Evolutionary conservation across 2,888 invertebrate species (phyloP).

Genomic region (Leucania comma): DNA sequence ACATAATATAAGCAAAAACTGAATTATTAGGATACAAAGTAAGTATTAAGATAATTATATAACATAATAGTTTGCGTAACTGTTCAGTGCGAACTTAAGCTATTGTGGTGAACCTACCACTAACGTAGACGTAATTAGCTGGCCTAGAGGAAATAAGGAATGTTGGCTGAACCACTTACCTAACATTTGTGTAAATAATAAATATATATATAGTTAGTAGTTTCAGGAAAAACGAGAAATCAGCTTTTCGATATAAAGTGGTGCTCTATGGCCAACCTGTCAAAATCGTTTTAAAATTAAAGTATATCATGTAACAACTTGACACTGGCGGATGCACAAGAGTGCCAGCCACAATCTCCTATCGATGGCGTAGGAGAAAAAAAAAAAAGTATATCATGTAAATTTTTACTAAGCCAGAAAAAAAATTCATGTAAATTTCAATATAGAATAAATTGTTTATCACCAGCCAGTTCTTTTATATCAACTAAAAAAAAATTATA

Average conservation of each 20-base stretch:
- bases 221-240: neutral
- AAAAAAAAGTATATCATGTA: no score
- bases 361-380: no score
- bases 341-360: no score
- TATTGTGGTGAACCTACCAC: constrained; percentile 50
- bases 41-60: constrained; percentile 20
- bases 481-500: no score
- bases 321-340: no score
- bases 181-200: constrained; percentile 2
- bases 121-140: constrained; percentile 50
- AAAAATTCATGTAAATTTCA: no score
- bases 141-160: constrained; percentile 26
- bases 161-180: constrained; percentile 11
- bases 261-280: neutral
- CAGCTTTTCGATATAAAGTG: no score
- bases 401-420: no score
- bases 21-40: constrained; percentile 39
- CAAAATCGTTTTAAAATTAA: neutral
- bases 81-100: constrained; percentile 37
- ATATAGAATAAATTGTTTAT: neutral
- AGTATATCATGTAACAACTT: no score
- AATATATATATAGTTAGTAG: no score
- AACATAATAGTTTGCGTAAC: constrained; percentile 45
- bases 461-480: no score
- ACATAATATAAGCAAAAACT: neutral